Percentiles rank a stretch among this genome's conserved stretches.
Conservation (phyloP, 2,888 invertebrate species). For the Limnephilus rhombicus region DNA sequence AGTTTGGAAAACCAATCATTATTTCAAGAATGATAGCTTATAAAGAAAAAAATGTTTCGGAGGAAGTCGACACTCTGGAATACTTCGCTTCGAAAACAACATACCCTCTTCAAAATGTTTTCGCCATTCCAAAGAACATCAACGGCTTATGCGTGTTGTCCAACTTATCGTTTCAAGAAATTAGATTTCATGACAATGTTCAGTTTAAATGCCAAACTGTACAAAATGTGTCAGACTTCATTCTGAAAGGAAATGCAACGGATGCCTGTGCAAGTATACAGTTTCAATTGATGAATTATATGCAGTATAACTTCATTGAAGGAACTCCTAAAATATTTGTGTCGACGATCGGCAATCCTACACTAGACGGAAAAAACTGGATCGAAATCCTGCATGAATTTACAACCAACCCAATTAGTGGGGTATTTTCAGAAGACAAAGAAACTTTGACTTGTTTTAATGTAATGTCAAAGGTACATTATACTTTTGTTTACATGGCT, state of each 20-base stretch:
- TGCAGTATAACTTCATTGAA: conserved; percentile 32
- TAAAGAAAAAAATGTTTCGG: conserved; percentile 65
- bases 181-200: conserved; percentile 71
- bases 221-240: conserved; percentile 62
- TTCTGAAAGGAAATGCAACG: conserved; percentile 65
- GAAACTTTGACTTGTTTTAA: conserved; percentile 70
- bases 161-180: conserved; percentile 67
- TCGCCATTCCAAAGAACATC: conserved; percentile 70
- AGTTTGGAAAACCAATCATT: conserved; percentile 78
- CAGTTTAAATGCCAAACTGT: conserved; percentile 69
- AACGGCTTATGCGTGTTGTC: conserved; percentile 70
- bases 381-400: conserved; percentile 72
- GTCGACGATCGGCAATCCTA: conserved; percentile 76
- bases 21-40: conserved; percentile 66
- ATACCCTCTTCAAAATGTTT: conserved; percentile 69
- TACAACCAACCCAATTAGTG: conserved; percentile 69
- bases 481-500: conserved; percentile 74
- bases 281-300: conserved; percentile 19
- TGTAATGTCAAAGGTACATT: conserved; percentile 70
- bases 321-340: conserved; percentile 69
- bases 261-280: conserved; percentile 59
- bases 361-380: conserved; percentile 73
- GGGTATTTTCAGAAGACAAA: conserved; percentile 69
- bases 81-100: conserved; percentile 53
- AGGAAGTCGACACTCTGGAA: conserved; percentile 64